These are phyloP conservation scores for Neoitamus cyanurus DNA, from an alignment of 2,888 invertebrate genomes.

Conservation along the genomic window DNA sequence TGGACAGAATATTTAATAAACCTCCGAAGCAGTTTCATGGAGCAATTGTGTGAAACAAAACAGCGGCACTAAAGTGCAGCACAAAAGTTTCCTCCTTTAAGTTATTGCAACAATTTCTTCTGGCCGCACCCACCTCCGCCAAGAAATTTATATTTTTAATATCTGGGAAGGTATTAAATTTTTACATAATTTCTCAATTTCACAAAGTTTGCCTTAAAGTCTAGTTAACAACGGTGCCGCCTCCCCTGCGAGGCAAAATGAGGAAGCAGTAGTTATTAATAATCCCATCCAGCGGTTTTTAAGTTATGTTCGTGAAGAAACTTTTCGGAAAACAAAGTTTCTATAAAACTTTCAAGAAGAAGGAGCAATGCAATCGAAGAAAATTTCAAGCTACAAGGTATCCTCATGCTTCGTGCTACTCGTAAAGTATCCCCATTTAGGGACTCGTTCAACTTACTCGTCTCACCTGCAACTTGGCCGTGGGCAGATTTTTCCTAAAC, in stretches of 20 bases:
- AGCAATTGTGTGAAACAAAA: neutral
- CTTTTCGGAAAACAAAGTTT: slow-evolving; percentile 21
- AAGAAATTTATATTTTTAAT: neutral
- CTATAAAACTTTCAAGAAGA: slow-evolving; percentile 24
- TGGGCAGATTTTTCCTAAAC: neutral
- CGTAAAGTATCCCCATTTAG: neutral
- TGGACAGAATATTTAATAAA: neutral
- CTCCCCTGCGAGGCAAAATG: neutral
- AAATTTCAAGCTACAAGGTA: neutral
- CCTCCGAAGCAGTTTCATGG: neutral
- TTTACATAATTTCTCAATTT: slow-evolving; percentile 11
- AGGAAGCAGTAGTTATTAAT: slow-evolving; percentile 20
- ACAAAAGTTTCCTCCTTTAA: neutral
- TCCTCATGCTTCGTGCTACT: neutral
- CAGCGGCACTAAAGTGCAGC: neutral
- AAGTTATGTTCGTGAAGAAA: slow-evolving; percentile 13
- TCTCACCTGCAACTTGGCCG: neutral
- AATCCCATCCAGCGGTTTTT: slow-evolving; percentile 21
- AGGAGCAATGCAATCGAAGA: slow-evolving; percentile 27
- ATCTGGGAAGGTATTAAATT: neutral
- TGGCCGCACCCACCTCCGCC: neutral
- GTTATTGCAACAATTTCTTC: neutral
- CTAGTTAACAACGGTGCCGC: neutral
- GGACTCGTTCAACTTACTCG: neutral
- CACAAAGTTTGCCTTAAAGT: neutral